These are phyloP conservation scores for Pycnonotus jocosus DNA, from an alignment of 2,113 vertebrate species.

Conservation along the genomic window DNA sequence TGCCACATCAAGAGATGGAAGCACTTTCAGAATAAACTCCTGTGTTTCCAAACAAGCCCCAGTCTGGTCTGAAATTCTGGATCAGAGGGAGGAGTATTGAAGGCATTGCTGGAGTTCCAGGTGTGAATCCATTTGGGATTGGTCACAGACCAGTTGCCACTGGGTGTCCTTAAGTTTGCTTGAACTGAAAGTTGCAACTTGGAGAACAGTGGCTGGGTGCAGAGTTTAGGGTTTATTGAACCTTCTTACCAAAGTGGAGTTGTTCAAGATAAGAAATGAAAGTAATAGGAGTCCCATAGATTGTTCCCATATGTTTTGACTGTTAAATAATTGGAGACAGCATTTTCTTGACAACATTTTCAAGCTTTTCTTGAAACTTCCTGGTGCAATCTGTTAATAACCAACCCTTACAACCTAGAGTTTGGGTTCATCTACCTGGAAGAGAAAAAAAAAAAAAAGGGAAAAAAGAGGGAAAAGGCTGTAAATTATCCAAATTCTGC, in stretches of 20 bases:
- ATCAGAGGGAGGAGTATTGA: not conserved
- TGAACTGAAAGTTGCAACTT: not conserved
- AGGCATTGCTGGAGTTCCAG: not conserved
- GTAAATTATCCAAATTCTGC: not conserved
- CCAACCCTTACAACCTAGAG: not conserved
- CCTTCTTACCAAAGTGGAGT: not conserved
- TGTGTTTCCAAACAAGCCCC: not conserved
- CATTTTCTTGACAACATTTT: too few species aligned
- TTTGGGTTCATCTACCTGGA: not conserved
- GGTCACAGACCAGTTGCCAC: accelerated
- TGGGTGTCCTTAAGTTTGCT: not conserved
- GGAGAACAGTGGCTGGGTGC: not conserved
- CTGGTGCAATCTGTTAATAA: not conserved
- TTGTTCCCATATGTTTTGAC: not conserved
- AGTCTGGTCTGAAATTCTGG: not conserved
- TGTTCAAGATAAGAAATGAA: not conserved
- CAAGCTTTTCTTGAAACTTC: not conserved
- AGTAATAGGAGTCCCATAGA: accelerated
- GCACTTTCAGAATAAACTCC: not conserved
- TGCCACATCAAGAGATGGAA: not conserved
- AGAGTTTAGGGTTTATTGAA: not conserved
- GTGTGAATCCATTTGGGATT: not conserved
- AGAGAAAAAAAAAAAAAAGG: not conserved
- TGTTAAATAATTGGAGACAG: not conserved
- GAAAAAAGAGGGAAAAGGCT: accelerated